Evolutionary conservation across 2,797 vertebrate genomes (phyloP), one percentile per base, ranked within the genome.

Genomic region (Channa striata): DNA sequence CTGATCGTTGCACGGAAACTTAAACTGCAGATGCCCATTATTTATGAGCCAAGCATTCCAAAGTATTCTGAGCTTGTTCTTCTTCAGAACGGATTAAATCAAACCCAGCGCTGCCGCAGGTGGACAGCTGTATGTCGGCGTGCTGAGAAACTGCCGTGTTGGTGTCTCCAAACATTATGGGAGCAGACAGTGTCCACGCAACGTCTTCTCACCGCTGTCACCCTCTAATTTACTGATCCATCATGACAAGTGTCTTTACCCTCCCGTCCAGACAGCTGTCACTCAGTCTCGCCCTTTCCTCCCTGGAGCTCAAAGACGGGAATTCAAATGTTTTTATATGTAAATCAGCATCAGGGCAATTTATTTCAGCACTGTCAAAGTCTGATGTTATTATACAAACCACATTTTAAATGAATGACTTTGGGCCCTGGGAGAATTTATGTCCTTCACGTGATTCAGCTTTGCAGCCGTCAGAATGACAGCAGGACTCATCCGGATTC

Each of bases 221-320:
- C 7, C 40, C 49, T 19, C 51, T 17, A 39, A 11, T 72, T 73
- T 42, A 58, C 70, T 75, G 81, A 81, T 68, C 23, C 46, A 49
- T 37, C 39, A 0, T 57, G 83, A 78, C 64, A 75, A 42, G 56
- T 65, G 73, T 80, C 61, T 82, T 65, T 33, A 34, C 65, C 48
- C 50, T 64, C 51, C 42, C 9, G 2, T 21, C 33, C 75, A 64
- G 68, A 73, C 73, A 83, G 75, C 81, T 79, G 81, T 66, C 80
- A 53, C 68, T 81, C 78, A 73, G 30, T 8, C 53, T 57, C 39
- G 1, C 47, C 54, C 47, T 25, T 17, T 25, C 47, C 53, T 8
- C 19, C 37, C 72, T 21, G 20, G 20, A 0, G 36, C 77, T 68
- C 30, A 23, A 17, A 60, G 53, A 57, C 43, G 59, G 7, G 37